Base-by-base conservation (phyloP, 1,140 invertebrate species). In the Drosophila tropicalis region DNA sequence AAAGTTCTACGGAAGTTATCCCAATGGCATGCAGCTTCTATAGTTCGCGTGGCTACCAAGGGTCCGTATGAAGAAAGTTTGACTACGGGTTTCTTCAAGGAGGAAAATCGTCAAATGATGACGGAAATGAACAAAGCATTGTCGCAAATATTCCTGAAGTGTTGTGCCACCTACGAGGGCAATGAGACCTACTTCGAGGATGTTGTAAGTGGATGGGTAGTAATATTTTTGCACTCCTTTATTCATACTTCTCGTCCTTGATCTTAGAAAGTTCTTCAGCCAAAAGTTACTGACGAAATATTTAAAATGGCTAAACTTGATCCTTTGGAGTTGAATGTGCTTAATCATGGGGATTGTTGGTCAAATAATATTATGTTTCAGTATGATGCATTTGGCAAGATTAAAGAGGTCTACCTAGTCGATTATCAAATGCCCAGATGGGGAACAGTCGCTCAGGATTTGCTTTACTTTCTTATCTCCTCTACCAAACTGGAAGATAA, bases 301-400 rank as follows among this genome's bases (percentile, higher is more conserved):
- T 73, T 78, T 6, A 71, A 75, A 39, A 29, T 66, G 7, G 40
- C 36, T 1, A 70, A 80, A 4, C 1, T 65, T 0, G 78, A 94
- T 40, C 69, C 91, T 0, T 92, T 92, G 12, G 93, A 93, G 12
- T 94, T 95, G 67, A 93, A 93, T 71, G 94, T 94, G 1, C 81
- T 95, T 5, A 94, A 94, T 76, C 95, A 95, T 63, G 95, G 95
- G 9, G 95, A 95, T 79, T 92, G 92, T 9, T 91, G 90, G 90
- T 81, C 75, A 1, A 91, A 93, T 58, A 93, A 96, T 74, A 94
- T 95, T 85, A 85, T 95, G 74, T 95, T 95, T 80, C 92, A 92
- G 19, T 94, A 95, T 71, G 91, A 94, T 69, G 77, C 70, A 0
- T 74, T 60, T 22, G 92, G 91, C 1, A 92, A 93, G 72, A 76